phyloP scores from a whole-genome alignment of 2,888 invertebrate species.

The Stenurella melanura region DNA sequence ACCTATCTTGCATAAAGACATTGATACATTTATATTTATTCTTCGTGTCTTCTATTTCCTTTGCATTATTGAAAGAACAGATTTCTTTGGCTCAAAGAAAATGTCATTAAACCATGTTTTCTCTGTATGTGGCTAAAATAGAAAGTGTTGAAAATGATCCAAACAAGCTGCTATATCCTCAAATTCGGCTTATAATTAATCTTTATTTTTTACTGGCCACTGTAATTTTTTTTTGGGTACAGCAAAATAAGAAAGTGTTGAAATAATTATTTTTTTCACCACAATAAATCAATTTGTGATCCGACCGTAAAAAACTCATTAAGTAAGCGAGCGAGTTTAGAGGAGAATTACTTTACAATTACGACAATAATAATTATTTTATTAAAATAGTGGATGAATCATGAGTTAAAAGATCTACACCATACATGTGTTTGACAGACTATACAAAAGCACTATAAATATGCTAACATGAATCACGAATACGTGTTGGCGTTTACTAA shows the following conservation, averaged over 20 bases:
- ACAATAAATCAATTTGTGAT: constrained; percentile 9
- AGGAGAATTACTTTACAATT: no score
- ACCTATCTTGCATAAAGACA: no score
- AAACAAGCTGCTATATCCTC: neutral
- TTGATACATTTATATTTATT: no score
- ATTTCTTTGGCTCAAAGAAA: no score
- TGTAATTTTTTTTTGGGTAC: constrained; percentile 4
- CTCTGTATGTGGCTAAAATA: neutral
- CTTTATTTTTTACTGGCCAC: constrained; percentile 2
- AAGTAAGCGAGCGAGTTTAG: neutral
- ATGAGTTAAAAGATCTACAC: constrained; percentile 4
- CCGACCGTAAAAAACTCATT: constrained; percentile 19
- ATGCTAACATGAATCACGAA: constrained; percentile 24
- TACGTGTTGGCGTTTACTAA: constrained; percentile 27
- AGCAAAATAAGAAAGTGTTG: constrained; percentile 29
- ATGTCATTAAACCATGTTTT: neutral
- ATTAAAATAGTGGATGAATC: constrained; percentile 27
- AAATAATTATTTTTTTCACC: neutral
- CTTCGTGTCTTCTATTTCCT: no score
- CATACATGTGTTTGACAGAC: constrained; percentile 35
- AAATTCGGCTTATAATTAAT: constrained; percentile 1
- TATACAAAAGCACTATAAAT: constrained; percentile 29
- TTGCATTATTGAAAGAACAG: no score
- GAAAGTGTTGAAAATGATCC: neutral
- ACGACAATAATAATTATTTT: constrained; percentile 9